Base-by-base conservation (phyloP, 1,140 invertebrate species). In the Drosophila ercepeae region DNA sequence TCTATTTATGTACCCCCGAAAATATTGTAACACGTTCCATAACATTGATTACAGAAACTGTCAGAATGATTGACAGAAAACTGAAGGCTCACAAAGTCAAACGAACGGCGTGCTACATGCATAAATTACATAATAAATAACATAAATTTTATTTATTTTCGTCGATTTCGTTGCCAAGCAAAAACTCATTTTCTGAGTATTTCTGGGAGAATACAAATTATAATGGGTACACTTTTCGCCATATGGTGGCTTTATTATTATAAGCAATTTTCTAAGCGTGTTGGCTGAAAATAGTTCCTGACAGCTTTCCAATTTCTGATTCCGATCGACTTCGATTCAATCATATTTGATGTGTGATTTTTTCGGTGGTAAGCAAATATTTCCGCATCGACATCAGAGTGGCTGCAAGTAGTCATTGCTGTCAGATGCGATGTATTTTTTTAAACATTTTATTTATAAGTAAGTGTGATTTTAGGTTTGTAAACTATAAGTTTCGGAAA, bases 101-200 rank as follows among this genome's bases (percentile, higher is more conserved):
- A 41, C 41, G 23, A 67, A 53, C 51, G 67, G 53, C 44, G 68
- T 45, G 60, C 58, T 64, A 74, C 63, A 65, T 73, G 72, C 70
- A 84, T 86, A 79, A 79, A 86, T 84, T 86, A 76, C 81, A 61
- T 76, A 84, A 84, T 84, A 84, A 84, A 84, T 84, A 84, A 59
- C 81, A 84, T 84, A 79, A 76, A 84, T 84, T 61, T 57, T n/a
- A 46, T 77, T 49, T 55, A 53, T 52, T 42, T 50, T 34, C 54
- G 44, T 67, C 81, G 75, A 65, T 86, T 75, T 67, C 81, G 72
- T 69, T 86, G 81, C 81, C 81, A 69, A 76, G 81, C 76, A 76
- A 52, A 53, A 36, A 32, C 4, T 8, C 11, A 32, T 11, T 11
- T n/a, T 39, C 19, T 19, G 23, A 9, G 9, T 32, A 2, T 32